Conservation (phyloP, 1,140 invertebrate genomes). For the Leptopilina boulardi region DNA sequence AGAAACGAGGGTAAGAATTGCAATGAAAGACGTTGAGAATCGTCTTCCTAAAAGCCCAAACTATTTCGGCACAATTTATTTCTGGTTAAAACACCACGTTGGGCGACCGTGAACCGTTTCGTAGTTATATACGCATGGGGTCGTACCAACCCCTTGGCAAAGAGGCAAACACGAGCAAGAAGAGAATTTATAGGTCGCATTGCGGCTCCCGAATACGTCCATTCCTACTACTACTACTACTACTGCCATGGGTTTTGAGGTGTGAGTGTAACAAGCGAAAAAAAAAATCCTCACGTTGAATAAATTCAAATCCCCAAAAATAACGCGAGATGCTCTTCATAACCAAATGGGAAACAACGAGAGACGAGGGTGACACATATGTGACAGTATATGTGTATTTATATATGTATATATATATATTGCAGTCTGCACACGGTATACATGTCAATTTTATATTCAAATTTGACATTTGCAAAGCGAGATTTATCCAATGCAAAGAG, state of each 20-base stretch:
- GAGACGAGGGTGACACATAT: slow-evolving; percentile 5
- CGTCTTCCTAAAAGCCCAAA: slow-evolving; percentile 23
- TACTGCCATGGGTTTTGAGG: slow-evolving; percentile 5
- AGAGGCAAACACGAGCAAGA: slow-evolving; percentile 48
- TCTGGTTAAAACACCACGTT: slow-evolving; percentile 32
- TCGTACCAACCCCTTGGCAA: slow-evolving; percentile 43
- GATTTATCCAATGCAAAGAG: background rate
- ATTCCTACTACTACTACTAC: background rate
- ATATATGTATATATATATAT: too few relatives aligned
- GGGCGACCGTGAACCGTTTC: slow-evolving; percentile 33
- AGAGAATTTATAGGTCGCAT: slow-evolving; percentile 54
- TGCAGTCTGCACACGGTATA: slow-evolving; percentile 6
- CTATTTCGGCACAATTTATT: slow-evolving; percentile 38
- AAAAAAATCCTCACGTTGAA: slow-evolving; percentile 34
- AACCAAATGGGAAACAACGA: background rate
- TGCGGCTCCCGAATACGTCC: slow-evolving; percentile 50
- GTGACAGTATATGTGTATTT: background rate
- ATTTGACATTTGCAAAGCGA: background rate
- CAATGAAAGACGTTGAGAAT: slow-evolving; percentile 32
- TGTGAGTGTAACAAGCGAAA: slow-evolving; percentile 27
- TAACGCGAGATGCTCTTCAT: slow-evolving; percentile 34
- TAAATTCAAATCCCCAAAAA: slow-evolving; percentile 41
- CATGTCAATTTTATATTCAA: slow-evolving; percentile 28
- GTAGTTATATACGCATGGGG: slow-evolving; percentile 15
- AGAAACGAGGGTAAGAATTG: slow-evolving; percentile 16